These are phyloP conservation scores for Amia ocellicauda DNA, from an alignment of 2,113 vertebrate genomes.

Conservation along the genomic window DNA sequence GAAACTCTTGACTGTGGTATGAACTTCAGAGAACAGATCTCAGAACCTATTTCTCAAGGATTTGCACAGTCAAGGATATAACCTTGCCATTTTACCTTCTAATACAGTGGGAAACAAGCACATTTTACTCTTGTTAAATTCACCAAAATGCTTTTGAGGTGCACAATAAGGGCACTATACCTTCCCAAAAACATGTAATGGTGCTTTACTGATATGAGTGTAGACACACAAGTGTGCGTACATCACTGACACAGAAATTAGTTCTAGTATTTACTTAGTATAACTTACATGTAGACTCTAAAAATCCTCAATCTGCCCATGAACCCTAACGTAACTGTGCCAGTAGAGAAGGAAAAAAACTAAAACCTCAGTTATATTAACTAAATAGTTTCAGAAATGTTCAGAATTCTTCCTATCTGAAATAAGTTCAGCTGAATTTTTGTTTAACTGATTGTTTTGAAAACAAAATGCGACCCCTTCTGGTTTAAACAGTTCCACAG, in stretches of 20 bases:
- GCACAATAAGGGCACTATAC: too few relatives aligned
- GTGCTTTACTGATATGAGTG: too few relatives aligned
- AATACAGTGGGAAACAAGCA: background rate
- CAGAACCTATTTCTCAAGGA: constrained; percentile 43
- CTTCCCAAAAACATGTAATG: too few relatives aligned
- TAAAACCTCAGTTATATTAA: constrained; percentile 8
- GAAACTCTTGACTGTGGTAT: too few relatives aligned
- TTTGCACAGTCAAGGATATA: constrained; percentile 38
- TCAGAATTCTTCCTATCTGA: constrained; percentile 18
- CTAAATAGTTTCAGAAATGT: constrained; percentile 18
- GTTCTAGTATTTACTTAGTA: too few relatives aligned
- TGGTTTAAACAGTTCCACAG: constrained; percentile 18
- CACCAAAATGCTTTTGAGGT: too few relatives aligned
- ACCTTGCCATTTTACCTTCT: constrained; percentile 29
- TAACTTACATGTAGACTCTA: too few relatives aligned
- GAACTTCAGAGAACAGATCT: constrained; percentile 41
- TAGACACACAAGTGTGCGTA: too few relatives aligned
- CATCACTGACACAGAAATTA: too few relatives aligned
- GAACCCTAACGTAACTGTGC: too few relatives aligned
- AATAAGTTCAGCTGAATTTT: constrained; percentile 11
- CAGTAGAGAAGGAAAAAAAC: constrained; percentile 6
- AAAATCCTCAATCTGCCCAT: too few relatives aligned
- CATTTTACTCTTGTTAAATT: too few relatives aligned
- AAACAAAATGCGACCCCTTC: constrained; percentile 25
- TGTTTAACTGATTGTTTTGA: constrained; percentile 31